phyloP scores from a whole-genome alignment of 2,797 vertebrate species.

The Carapus acus region DNA sequence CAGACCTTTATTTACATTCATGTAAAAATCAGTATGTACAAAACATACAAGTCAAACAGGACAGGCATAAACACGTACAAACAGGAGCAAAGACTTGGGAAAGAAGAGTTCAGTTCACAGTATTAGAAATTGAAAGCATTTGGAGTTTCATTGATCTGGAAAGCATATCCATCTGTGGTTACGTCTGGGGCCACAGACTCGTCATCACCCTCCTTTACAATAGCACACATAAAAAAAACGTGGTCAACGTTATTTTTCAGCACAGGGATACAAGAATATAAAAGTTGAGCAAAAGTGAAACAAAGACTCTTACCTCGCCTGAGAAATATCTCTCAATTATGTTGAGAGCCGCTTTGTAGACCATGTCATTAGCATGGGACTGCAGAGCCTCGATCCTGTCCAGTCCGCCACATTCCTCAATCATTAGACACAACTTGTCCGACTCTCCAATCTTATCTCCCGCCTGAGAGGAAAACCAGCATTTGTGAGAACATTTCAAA shows the following conservation, averaged over 20 bases:
- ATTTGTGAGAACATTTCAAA: background rate
- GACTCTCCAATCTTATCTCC: slow-evolving; percentile 91
- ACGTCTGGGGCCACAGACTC: slow-evolving; percentile 80
- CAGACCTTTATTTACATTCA: slow-evolving; percentile 66
- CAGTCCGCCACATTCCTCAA: slow-evolving; percentile 91
- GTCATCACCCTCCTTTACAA: slow-evolving; percentile 82
- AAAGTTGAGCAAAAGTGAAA: background rate
- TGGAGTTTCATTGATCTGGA: slow-evolving; percentile 79
- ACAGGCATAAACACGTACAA: slow-evolving; percentile 31
- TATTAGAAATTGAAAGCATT: slow-evolving; percentile 84
- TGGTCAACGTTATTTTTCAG: background rate
- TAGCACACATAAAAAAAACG: background rate
- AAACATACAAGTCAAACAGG: slow-evolving; percentile 39
- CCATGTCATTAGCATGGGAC: slow-evolving; percentile 87
- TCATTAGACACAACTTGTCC: slow-evolving; percentile 90
- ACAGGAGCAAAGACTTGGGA: slow-evolving; percentile 42
- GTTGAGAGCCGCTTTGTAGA: slow-evolving; percentile 86
- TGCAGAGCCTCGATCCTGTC: slow-evolving; percentile 92
- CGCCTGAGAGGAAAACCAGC: slow-evolving; percentile 67
- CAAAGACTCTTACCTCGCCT: slow-evolving; percentile 76
- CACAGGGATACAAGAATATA: background rate
- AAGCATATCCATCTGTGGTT: slow-evolving; percentile 80
- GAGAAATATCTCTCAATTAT: slow-evolving; percentile 97
- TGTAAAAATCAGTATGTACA: slow-evolving; percentile 64
- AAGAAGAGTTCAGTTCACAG: slow-evolving; percentile 16